Evolutionary conservation across 1,140 invertebrate genomes (phyloP), one percentile per base, ranked within the genome.

Genomic region (Eurosta solidaginis): DNA sequence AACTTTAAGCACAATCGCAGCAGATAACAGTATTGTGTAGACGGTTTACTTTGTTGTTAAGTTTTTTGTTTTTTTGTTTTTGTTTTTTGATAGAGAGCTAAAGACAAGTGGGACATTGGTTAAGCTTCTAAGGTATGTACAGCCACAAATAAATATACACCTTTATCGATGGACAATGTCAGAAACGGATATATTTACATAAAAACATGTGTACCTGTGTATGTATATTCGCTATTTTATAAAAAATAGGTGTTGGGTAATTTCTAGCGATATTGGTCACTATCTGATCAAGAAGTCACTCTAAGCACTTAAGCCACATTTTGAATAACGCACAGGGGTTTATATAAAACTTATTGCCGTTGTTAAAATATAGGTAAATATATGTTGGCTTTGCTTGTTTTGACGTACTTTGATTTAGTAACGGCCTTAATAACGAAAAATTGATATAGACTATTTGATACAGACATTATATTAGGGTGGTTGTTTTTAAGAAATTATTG

Each of bases 321-420:
- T 68, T 29, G 59, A 17, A 68, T 68, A 40, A 68, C 29, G 29
- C 17, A 68, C 14, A 68, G 40, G 14, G n/a, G 54, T 59, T 59
- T 68, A n/a, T 68, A 3, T 5, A 52, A 25, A 22, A 52, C 25
- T 3, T 52, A n/a, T n/a, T n/a, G n/a, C n/a, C n/a, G n/a, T n/a
- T n/a, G n/a, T n/a, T n/a, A n/a, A n/a, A n/a, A 14, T 63, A 20
- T 27, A 40, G 2, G 1, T 36, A 36, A 36, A 25, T 2, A 12
- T 63, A 50, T 50, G 20, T 59, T 36, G 22, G 12, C n/a, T 22
- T n/a, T 59, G 54, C 3, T 59, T 5, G 49, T 52, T 59, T 9
- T 59, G 54, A 68, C 33, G 59, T 68, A 40, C 40, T 40, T 68
- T 68, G 59, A 68, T 68, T 68, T 68, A 68, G 59, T 68, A 40